phyloP scores from a whole-genome alignment of 2,888 invertebrate genomes.

The Hirtodrosophila cameraria region DNA sequence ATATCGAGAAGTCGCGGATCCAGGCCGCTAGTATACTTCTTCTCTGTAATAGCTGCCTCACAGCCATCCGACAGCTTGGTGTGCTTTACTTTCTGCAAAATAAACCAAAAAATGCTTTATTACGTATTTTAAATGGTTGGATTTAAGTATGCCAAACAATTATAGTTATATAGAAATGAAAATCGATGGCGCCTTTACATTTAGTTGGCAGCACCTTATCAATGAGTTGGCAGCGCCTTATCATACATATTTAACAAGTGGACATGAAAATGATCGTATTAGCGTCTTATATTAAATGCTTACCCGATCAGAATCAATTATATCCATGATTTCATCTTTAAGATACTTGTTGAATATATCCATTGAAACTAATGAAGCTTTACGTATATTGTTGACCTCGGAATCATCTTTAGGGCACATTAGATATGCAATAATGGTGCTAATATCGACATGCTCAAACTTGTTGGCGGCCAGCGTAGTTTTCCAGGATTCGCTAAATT shows the following conservation, averaged over 20 bases:
- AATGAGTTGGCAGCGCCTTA: too few species aligned
- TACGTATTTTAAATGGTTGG: too few species aligned
- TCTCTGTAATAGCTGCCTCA: conserved; percentile 96
- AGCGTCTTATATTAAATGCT: not conserved
- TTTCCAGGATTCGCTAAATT: conserved; percentile 97
- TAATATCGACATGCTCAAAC: conserved; percentile 95
- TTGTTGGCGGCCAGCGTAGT: conserved; percentile 89
- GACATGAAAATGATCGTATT: too few species aligned
- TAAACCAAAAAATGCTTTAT: not conserved
- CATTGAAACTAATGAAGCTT: conserved; percentile 95
- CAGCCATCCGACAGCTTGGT: conserved; percentile 97
- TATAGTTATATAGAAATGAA: too few species aligned
- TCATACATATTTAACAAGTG: too few species aligned
- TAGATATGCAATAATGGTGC: conserved; percentile 92
- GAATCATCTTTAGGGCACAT: conserved; percentile 98
- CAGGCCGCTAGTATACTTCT: conserved; percentile 96
- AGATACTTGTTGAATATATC: conserved; percentile 98
- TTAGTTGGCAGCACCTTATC: too few species aligned
- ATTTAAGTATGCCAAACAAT: not conserved
- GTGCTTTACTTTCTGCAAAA: conserved; percentile 96
- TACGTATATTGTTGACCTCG: conserved; percentile 94
- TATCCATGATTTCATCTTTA: conserved; percentile 98
- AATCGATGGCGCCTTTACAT: too few species aligned
- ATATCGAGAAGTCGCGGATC: conserved; percentile 96
- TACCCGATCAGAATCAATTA: conserved; percentile 98